A percentile compares a stretch with the other conserved stretches of the same genome.
phyloP scores from a whole-genome alignment of 1,140 invertebrate species.

The Pseudachorutes palmiensis region DNA sequence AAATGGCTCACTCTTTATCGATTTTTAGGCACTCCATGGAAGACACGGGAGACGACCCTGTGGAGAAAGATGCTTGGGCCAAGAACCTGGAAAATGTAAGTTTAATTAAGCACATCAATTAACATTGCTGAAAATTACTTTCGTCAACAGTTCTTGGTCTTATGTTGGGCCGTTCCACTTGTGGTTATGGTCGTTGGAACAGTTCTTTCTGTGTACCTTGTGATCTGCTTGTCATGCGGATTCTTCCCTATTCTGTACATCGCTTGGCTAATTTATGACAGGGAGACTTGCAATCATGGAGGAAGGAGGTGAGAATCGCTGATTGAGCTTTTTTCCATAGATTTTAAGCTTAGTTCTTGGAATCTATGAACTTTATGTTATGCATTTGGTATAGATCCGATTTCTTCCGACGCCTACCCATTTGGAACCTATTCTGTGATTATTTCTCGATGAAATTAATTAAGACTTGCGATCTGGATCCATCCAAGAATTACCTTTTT shows the following conservation, averaged over 20 bases:
- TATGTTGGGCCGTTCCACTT: too few relatives aligned
- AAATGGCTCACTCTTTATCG: too few relatives aligned
- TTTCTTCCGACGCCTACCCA: slow-evolving; percentile 56
- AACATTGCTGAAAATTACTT: not conserved
- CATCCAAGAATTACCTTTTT: slow-evolving; percentile 74
- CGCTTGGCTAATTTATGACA: slow-evolving; percentile 60
- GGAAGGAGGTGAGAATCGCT: slow-evolving; percentile 50
- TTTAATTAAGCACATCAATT: too few relatives aligned
- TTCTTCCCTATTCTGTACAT: slow-evolving; percentile 54
- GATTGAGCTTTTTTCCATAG: too few relatives aligned
- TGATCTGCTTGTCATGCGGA: slow-evolving; percentile 45
- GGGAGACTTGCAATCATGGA: slow-evolving; percentile 51
- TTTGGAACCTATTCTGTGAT: slow-evolving; percentile 64
- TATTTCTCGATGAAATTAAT: slow-evolving; percentile 79
- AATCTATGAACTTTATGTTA: not conserved
- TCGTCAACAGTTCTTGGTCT: not conserved
- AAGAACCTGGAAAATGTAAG: too few relatives aligned
- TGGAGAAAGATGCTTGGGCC: too few relatives aligned
- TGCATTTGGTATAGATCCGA: slow-evolving; percentile 42
- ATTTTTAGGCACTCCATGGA: too few relatives aligned
- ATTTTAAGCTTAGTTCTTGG: too few relatives aligned
- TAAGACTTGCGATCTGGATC: slow-evolving; percentile 70
- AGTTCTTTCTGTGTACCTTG: slow-evolving; percentile 43
- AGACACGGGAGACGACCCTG: too few relatives aligned
- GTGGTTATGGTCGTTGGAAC: slow-evolving; percentile 33